phyloP scores from a whole-genome alignment of 2,888 invertebrate species.

The Clostera curtula region DNA sequence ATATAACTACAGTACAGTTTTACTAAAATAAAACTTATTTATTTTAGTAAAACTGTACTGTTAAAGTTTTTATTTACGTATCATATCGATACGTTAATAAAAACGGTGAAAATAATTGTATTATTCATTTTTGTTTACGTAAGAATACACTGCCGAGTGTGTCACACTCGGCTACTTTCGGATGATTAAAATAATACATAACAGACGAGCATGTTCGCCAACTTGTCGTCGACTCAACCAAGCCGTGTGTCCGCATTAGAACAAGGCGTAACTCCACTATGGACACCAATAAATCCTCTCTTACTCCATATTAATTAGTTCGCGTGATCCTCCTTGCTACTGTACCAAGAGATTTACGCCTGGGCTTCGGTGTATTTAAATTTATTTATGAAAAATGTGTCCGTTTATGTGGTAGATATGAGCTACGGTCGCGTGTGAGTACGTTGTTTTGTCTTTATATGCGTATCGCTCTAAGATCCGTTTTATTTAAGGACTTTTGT shows the following conservation, averaged over 20 bases:
- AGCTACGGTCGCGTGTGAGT: constrained; percentile 25
- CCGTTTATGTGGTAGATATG: constrained; percentile 27
- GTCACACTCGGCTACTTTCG: no score
- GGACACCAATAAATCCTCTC: constrained; percentile 52
- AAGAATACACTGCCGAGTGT: no score
- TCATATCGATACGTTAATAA: no score
- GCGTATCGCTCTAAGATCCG: background rate
- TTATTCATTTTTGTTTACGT: no score
- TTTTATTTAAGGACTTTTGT: background rate
- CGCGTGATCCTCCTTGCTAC: constrained; percentile 55
- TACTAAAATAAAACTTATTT: no score
- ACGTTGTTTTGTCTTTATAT: constrained; percentile 16
- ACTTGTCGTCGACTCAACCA: constrained; percentile 7
- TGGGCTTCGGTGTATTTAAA: constrained; percentile 43
- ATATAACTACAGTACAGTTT: no score
- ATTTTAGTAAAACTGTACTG: no score
- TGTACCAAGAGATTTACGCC: constrained; percentile 49
- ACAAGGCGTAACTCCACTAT: constrained; percentile 25
- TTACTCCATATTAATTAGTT: constrained; percentile 66
- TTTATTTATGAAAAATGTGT: constrained; percentile 54
- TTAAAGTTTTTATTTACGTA: no score
- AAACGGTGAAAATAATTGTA: no score
- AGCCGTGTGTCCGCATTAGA: constrained; percentile 14
- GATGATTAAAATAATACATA: no score
- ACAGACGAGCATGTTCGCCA: constrained; percentile 2